Percentiles rank a stretch among this genome's conserved stretches.
These are phyloP conservation scores for Melanostoma scalare DNA, from an alignment of 2,888 invertebrate species.

Conservation along the genomic window DNA sequence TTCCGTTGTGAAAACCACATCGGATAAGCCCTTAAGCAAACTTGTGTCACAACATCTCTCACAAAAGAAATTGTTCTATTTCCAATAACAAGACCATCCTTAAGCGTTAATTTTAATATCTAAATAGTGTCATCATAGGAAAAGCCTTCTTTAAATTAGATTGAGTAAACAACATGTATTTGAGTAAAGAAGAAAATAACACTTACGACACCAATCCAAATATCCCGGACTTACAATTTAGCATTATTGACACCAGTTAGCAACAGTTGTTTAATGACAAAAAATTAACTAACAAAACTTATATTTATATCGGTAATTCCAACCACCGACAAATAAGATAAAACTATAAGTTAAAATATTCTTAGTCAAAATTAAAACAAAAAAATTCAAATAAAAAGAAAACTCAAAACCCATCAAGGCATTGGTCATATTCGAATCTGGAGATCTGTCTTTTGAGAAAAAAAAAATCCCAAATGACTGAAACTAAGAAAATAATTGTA, in stretches of 20 bases:
- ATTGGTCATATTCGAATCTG: constrained; percentile 41
- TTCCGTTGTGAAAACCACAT: no score
- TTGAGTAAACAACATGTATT: no score
- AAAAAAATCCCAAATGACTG: constrained; percentile 49
- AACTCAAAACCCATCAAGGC: not conserved
- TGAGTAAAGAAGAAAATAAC: no score
- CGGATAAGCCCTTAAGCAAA: no score
- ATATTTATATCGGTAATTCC: constrained; percentile 53
- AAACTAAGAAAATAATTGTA: constrained; percentile 20
- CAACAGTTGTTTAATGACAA: not conserved
- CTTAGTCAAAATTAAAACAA: constrained; percentile 4
- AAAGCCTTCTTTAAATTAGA: no score
- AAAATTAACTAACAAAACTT: not conserved
- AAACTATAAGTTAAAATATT: not conserved
- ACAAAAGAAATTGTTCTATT: no score
- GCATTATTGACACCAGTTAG: not conserved
- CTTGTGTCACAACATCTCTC: no score
- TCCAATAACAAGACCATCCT: no score
- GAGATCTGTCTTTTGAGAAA: constrained; percentile 3
- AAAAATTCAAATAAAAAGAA: constrained; percentile 7
- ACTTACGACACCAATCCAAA: no score
- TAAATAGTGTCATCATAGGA: no score
- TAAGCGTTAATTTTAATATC: no score
- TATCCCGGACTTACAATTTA: not conserved
- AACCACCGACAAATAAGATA: constrained; percentile 52